Evolutionary conservation across 64 coral and sea anemone species (phyloP).

Genomic region (Montipora sp.): DNA sequence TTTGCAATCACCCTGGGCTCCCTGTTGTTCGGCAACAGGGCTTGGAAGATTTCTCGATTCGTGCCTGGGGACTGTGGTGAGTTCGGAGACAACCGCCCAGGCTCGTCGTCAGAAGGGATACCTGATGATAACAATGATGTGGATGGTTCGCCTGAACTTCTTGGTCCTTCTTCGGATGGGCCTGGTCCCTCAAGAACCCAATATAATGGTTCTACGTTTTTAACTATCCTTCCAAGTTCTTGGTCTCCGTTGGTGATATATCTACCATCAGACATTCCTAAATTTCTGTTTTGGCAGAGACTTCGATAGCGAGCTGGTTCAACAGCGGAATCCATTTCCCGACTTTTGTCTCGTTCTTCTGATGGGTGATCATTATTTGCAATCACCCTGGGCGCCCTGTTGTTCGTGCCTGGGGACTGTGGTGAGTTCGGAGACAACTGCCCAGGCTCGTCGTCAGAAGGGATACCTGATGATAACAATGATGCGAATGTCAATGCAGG

Average conservation of each 20-base stretch:
- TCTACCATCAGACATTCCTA: not conserved
- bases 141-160: not conserved
- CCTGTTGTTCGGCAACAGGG: not conserved
- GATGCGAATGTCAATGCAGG: not conserved
- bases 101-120: not conserved
- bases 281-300: not conserved
- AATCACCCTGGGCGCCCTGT: not conserved
- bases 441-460: not conserved
- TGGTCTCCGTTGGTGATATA: not conserved
- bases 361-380: not conserved
- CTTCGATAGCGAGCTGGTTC: not conserved
- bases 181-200: not conserved
- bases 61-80: not conserved
- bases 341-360: not conserved
- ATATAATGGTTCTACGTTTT: not conserved
- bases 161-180: not conserved
- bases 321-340: too few species aligned
- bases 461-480: not conserved
- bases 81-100: too few species aligned
- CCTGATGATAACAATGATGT: not conserved
- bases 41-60: slow-evolving; percentile 21
- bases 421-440: too few species aligned
- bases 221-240: not conserved
- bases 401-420: not conserved
- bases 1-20: not conserved